These are phyloP conservation scores for Micromussa lordhowensis DNA, from an alignment of 92 coral and sea anemone species.

Conservation along the genomic window DNA sequence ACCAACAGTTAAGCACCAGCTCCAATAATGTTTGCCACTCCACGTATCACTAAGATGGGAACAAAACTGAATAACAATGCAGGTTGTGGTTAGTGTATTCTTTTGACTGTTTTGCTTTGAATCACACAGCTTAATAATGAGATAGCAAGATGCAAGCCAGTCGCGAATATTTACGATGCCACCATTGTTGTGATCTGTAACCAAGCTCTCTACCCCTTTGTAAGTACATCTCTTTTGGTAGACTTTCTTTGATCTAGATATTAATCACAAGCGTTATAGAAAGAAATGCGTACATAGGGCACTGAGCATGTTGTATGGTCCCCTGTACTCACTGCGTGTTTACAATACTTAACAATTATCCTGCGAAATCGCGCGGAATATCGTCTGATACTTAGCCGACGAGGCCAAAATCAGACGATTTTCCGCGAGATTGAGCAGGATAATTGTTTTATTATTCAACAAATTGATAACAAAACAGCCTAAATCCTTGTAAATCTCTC, in stretches of 20 bases:
- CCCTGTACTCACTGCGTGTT: not conserved
- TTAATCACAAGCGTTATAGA: no score
- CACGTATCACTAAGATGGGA: no score
- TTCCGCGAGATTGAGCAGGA: no score
- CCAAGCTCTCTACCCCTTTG: conserved; percentile 86
- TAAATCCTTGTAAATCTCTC: no score
- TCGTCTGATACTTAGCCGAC: no score
- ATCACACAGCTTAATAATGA: conserved; percentile 65
- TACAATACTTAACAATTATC: not conserved
- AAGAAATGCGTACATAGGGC: not conserved
- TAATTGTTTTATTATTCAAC: no score
- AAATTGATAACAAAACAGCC: no score
- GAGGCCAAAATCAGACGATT: no score
- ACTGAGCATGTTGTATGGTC: not conserved
- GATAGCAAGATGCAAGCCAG: conserved; percentile 81
- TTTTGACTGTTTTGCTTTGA: not conserved
- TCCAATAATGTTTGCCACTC: no score
- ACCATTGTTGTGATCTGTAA: conserved; percentile 76
- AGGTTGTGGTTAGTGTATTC: not conserved
- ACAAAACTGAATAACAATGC: no score
- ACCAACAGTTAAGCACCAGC: no score
- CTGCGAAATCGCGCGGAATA: no score
- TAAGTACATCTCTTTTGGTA: conserved; percentile 57
- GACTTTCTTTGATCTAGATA: not conserved
- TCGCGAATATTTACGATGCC: conserved; percentile 87